These are phyloP conservation scores for Myodes glareolus DNA, from an alignment of 2,113 vertebrate genomes.

Conservation along the genomic window DNA sequence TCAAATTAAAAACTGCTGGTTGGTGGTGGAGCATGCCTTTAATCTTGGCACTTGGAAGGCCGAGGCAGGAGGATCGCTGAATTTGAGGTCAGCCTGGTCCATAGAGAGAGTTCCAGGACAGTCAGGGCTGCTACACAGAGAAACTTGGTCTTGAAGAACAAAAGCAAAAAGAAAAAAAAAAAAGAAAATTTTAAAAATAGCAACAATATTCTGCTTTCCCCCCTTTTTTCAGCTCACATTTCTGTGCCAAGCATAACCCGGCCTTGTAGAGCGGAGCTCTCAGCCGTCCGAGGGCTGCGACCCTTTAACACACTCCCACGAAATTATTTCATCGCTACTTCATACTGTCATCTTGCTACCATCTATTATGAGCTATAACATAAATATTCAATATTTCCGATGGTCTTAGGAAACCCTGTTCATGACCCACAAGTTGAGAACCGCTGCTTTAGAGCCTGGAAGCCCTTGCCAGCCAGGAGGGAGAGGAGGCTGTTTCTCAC, in stretches of 20 bases:
- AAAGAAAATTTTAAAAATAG: neutral
- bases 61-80: neutral
- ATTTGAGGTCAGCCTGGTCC: neutral
- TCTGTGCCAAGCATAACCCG: rapidly evolving
- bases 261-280: neutral
- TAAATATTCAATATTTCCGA: neutral
- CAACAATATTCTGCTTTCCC: neutral
- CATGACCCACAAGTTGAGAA: neutral
- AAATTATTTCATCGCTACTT: neutral
- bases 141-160: neutral
- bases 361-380: neutral
- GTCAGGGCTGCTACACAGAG: neutral
- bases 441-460: neutral
- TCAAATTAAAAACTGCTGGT: neutral
- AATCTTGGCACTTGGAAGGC: neutral
- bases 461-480: neutral
- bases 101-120: neutral
- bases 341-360: neutral
- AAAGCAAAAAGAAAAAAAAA: neutral
- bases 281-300: neutral
- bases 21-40: neutral
- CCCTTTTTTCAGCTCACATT: neutral
- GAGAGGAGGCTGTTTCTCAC: neutral
- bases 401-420: neutral
- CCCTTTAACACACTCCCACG: too few species aligned